Base-by-base conservation (phyloP, 2,797 vertebrate species). In the Danio albolineatus region DNA sequence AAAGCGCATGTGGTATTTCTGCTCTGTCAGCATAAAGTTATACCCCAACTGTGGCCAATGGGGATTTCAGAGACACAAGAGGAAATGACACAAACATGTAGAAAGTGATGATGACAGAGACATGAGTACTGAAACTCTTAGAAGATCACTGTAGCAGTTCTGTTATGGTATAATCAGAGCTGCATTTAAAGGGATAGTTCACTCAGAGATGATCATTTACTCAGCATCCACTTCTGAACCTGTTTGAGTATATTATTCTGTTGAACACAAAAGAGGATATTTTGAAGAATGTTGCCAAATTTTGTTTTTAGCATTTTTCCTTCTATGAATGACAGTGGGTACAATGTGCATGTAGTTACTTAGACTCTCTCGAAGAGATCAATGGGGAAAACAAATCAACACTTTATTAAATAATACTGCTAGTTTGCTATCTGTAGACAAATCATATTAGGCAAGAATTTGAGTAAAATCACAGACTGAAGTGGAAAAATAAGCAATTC, bases 1-100 rank as follows among this genome's bases (percentile, higher is more conserved):
- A 17, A 28, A 80, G 65, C 70, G 73, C 82, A 84, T 51, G 61
- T 62, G 76, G 62, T 77, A 28, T 81, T 79, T 81, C 66, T 83
- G 61, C 79, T 83, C 78, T 67, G 62, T 83, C 78, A 81, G 83
- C 65, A 80, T 56, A 79, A 80, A 62, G 65, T 44, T 48, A 71
- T 48, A 74, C 36, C 67, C 70, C 82, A 82, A 67, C 64, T 80
- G 81, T 60, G 71, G 78, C 73, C 62, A 74, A 71, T 39, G 39
- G 59, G 53, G 70, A 56, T 78, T 74, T 61, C 3, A 28, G 61
- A 74, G 72, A 83, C 71, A 72, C 73, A 72, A 67, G 51, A 78
- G 61, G 56, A 80, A 83, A 73, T 64, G 67, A 85, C 38, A 83
- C 36, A 73, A 80, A 82, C 72, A 79, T n/a, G 41, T 17, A 80